Evolutionary conservation across 2,113 vertebrate species (phyloP), one percentile per base, ranked within the genome.

Genomic region (Neomonachus schauinslandi): DNA sequence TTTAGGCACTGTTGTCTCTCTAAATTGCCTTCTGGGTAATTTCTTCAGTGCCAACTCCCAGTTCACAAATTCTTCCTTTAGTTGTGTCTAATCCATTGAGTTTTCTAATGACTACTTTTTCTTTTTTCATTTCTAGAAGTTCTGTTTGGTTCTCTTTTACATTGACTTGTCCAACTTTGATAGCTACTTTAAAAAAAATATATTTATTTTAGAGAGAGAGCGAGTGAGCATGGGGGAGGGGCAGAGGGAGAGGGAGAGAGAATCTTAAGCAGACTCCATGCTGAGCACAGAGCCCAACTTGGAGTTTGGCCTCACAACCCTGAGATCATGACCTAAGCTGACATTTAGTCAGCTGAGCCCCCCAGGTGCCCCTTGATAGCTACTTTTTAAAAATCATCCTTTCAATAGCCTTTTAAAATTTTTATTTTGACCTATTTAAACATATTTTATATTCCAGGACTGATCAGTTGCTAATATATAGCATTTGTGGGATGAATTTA

Each of bases 361-460:
- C 15, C 31, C 31, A 67, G 65, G 15, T 67, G 33, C 31, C 65
- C 31, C 31, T 67, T 67, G 33, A 67, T 18, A 67, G 65, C 61
- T 31, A 65, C 49, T 92, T 89, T 89, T 85, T 4, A 76, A 46
- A 76, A 46, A 53, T 42, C 13, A 76, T 79, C 49, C 21, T 95
- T 94, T 69, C n/a, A 80, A 13, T 9, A 76, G 39, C 26, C n/a
- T 91, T 82, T 91, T 28, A 61, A 93, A 82, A 71, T 6, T 93
- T 88, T 91, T 84, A 84, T n/a, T 69, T 90, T 74, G 55, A 79
- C 46, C 93, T 72, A 77, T 69, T 65, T 84, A 86, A 97, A 85
- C 22, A 69, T 55, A 85, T 42, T 92, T 91, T 71, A 91, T 33
- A 83, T 61, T 76, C 67, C 28, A 33, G 71, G 72, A 95, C 42